Evolutionary conservation across 2,888 invertebrate genomes (phyloP).

Genomic region (Pedicia rivosa): DNA sequence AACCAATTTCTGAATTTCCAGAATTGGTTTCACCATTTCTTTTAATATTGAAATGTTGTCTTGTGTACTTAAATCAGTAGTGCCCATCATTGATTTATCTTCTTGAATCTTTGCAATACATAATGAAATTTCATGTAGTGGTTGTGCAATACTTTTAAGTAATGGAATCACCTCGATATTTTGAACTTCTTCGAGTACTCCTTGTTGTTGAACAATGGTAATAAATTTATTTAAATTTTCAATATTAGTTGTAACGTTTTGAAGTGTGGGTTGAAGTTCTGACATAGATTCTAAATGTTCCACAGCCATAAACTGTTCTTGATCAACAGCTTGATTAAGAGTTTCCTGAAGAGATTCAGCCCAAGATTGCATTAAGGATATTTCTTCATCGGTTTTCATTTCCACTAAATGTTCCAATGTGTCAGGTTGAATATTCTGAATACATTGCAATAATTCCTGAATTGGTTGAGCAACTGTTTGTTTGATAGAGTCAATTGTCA

Average conservation of each 20-base stretch:
- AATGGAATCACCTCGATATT: slow-evolving; percentile 9
- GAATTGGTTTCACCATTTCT: slow-evolving; percentile 24
- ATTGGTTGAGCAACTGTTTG: slow-evolving; percentile 10
- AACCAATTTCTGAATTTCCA: slow-evolving; percentile 22
- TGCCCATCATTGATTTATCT: slow-evolving; percentile 10
- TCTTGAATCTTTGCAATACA: slow-evolving; percentile 16
- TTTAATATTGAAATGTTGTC: background rate
- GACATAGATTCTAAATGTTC: background rate
- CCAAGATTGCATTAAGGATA: slow-evolving; percentile 39
- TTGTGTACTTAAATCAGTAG: background rate
- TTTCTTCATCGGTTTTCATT: slow-evolving; percentile 39
- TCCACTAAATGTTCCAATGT: slow-evolving; percentile 34
- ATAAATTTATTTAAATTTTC: slow-evolving; percentile 11
- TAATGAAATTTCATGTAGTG: slow-evolving; percentile 16
- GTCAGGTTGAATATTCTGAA: slow-evolving; percentile 21
- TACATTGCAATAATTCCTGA: slow-evolving; percentile 18
- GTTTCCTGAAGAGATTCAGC: slow-evolving; percentile 24
- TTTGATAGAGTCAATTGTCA: background rate
- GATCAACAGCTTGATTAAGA: background rate
- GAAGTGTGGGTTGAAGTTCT: background rate
- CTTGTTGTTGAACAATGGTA: slow-evolving; percentile 24
- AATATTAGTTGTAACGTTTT: slow-evolving; percentile 5
- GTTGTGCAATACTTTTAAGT: slow-evolving; percentile 9
- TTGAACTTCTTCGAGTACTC: slow-evolving; percentile 26
- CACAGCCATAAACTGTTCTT: background rate